Percentiles rank a stretch among this genome's conserved stretches.
These are phyloP conservation scores for Meteorus colon DNA, from an alignment of 2,888 invertebrate species.

Conservation along the genomic window DNA sequence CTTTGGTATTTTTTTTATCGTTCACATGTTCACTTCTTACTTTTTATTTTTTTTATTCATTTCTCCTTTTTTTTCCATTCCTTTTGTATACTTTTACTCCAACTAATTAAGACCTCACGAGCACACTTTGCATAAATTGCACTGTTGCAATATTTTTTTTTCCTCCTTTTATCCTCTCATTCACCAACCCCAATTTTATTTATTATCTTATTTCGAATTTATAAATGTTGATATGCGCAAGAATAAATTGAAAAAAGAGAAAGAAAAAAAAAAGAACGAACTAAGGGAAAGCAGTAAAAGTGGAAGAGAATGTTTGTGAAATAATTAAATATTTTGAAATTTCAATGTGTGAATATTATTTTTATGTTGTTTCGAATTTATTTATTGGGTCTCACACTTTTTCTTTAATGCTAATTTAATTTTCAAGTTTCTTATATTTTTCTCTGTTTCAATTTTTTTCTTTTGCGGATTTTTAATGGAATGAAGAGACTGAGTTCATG, in stretches of 20 bases:
- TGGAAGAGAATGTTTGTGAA: not conserved
- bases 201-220: slow-evolving; percentile 1
- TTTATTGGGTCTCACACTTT: not conserved
- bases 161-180: not conserved
- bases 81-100: slow-evolving; percentile 23
- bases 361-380: slow-evolving; percentile 5
- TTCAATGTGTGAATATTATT: not conserved
- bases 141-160: not conserved
- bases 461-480: slow-evolving; percentile 1
- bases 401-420: not conserved
- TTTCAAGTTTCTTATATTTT: not conserved
- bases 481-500: not conserved
- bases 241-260: not conserved
- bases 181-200: not conserved
- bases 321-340: not conserved
- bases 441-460: not conserved
- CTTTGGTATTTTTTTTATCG: too few species aligned
- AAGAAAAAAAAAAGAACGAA: not conserved
- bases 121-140: slow-evolving; percentile 2
- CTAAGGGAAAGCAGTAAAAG: not conserved
- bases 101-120: slow-evolving; percentile 8
- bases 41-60: slow-evolving; percentile 14
- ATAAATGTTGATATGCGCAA: slow-evolving; percentile 17
- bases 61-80: slow-evolving; percentile 22
- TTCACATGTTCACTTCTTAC: not conserved